Evolutionary conservation across 2,888 invertebrate genomes (phyloP).

Genomic region (Junonia oenone): DNA sequence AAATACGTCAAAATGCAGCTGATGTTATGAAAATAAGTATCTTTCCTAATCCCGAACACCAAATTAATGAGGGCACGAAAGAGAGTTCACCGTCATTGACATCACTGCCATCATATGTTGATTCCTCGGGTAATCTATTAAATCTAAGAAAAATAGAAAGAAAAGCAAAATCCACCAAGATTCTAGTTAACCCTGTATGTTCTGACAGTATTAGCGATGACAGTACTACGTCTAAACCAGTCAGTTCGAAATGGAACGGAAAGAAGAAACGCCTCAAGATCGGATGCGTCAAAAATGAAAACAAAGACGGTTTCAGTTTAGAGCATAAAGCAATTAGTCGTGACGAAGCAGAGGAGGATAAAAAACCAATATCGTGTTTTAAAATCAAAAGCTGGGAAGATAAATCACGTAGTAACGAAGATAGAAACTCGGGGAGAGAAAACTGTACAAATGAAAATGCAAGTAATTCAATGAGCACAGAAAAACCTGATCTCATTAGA

Average conservation of each 20-base stretch:
- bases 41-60: conserved; percentile 48
- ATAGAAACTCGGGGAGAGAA: conserved; percentile 58
- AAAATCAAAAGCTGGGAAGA: conserved; percentile 69
- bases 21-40: conserved; percentile 60
- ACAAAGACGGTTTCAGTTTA: conserved; percentile 42
- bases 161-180: conserved; percentile 71
- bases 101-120: conserved; percentile 55
- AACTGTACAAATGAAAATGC: conserved; percentile 69
- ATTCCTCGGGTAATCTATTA: conserved; percentile 56
- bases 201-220: conserved; percentile 69
- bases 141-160: conserved; percentile 70
- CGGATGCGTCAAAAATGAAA: conserved; percentile 45
- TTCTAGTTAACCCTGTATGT: conserved; percentile 70
- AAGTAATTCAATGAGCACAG: conserved; percentile 57
- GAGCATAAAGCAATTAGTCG: conserved; percentile 58
- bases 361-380: conserved; percentile 71
- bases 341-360: conserved; percentile 59
- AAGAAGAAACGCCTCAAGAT: conserved; percentile 70
- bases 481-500: conserved; percentile 64
- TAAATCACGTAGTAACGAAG: conserved; percentile 62
- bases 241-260: conserved; percentile 63
- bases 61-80: conserved; percentile 52
- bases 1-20: conserved; percentile 55
- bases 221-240: conserved; percentile 58
- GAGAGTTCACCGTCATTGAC: conserved; percentile 53